Base-by-base conservation (phyloP, 1,140 invertebrate species). In the Eufriesea mexicana region DNA sequence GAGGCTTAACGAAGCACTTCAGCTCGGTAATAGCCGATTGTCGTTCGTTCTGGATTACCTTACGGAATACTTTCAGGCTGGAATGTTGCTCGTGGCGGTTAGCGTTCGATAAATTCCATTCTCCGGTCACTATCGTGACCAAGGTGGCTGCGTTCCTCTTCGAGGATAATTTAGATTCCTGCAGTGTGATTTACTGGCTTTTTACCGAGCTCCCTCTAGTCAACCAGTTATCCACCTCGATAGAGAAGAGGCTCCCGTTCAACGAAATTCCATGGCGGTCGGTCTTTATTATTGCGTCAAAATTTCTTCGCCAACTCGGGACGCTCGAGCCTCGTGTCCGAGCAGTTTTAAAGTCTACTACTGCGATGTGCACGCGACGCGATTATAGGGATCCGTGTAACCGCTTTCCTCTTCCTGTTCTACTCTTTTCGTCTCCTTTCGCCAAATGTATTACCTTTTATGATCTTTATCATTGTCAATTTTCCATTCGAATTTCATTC, bases 111-210 rank as follows among this genome's bases (percentile, higher is more conserved):
- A 92, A 92, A 92, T 92, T 91, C 91, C 86, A 62, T 59, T 75
- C 79, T 76, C 70, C 62, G 66, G 78, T 79, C 78, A 84, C 80
- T 86, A 84, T 84, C 85, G 78, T 80, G 88, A 89, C 86, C 89
- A 90, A 91, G 91, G 91, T 88, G 86, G 54, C 85, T 83, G 89
- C 90, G 90, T 91, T 89, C 90, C 86, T 87, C 49, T 78, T 78
- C 61, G 76, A 86, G 89, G 89, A 92, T 92, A 92, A 92, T 92
- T 91, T 89, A 91, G 88, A 92, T 91, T 91, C 91, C 87, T 89
- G 68, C 82, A 76, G 86, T 91, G 90, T 89, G 89, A 92, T 91
- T 92, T 92, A 92, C 86, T 79, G 59, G 67, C 72, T 91, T 90
- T 92, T 91, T 91, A 90, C 88, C 82, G 62, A 42, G 68, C 70